Percentiles rank a stretch among this genome's conserved stretches.
Conservation (phyloP, 2,797 vertebrate species). For the Scolopax rusticola region DNA sequence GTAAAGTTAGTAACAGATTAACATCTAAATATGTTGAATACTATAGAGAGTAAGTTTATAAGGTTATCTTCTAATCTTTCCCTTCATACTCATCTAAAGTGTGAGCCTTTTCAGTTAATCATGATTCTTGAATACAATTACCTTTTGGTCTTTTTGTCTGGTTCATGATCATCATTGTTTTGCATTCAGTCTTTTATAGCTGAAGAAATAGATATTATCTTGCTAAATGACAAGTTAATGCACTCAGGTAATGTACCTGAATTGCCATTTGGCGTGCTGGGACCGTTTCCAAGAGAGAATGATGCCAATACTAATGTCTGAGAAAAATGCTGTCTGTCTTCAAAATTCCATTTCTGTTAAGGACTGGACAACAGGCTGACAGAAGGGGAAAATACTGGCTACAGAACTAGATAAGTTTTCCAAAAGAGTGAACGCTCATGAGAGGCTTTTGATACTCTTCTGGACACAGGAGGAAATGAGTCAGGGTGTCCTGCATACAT, state of each 20-base stretch:
- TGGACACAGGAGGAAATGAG: constrained; percentile 1
- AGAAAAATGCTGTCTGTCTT: not conserved
- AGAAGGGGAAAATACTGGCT: not conserved
- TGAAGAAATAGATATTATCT: not conserved
- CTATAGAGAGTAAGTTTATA: not conserved
- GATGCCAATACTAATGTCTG: not conserved
- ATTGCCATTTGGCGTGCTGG: not conserved
- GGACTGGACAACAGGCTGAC: not conserved
- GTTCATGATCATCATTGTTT: not conserved
- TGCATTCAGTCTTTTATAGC: not conserved
- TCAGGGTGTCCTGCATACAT: not conserved
- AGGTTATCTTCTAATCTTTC: not conserved
- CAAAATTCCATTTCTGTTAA: not conserved
- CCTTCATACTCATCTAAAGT: not conserved
- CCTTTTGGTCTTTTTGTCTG: not conserved
- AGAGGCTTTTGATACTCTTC: not conserved
- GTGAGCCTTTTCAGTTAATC: not conserved
- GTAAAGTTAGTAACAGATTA: not conserved
- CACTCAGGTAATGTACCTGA: not conserved
- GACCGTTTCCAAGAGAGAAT: not conserved
- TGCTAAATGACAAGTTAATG: not conserved
- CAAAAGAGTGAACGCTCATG: not conserved
- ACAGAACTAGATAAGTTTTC: not conserved
- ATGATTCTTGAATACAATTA: not conserved
- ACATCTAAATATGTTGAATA: not conserved